phyloP scores from a whole-genome alignment of 2,888 invertebrate species.

The Dolomedes plantarius region DNA sequence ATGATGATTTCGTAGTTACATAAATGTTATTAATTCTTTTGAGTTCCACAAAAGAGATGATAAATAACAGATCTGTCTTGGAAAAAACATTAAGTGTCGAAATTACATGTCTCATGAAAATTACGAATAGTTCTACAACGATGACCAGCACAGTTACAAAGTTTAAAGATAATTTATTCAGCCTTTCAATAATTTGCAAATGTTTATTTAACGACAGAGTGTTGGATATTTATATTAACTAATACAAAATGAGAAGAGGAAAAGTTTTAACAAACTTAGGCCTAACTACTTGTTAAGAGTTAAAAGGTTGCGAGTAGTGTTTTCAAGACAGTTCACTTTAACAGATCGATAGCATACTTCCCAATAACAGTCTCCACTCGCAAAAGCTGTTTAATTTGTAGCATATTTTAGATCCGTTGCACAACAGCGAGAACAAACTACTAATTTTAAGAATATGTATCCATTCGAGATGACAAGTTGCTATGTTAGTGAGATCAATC shows the following conservation, averaged over 20 bases:
- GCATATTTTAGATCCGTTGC: too few species aligned
- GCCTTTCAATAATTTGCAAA: too few species aligned
- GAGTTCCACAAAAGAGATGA: not conserved
- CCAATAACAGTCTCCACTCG: not conserved
- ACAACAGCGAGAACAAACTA: too few species aligned
- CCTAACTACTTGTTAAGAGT: slow-evolving; percentile 69
- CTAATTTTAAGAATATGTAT: not conserved
- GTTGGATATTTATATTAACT: too few species aligned
- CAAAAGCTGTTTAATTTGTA: too few species aligned
- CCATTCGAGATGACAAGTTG: not conserved
- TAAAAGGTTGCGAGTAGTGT: slow-evolving; percentile 59
- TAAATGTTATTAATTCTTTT: not conserved
- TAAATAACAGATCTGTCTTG: not conserved
- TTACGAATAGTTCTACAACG: too few species aligned
- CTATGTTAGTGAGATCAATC: not conserved
- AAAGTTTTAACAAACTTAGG: slow-evolving; percentile 52
- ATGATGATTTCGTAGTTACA: not conserved
- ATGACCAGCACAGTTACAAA: too few species aligned
- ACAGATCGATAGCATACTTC: not conserved
- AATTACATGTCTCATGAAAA: too few species aligned
- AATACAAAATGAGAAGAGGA: too few species aligned
- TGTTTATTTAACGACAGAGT: too few species aligned
- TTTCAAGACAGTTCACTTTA: not conserved
- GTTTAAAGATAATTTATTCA: too few species aligned
- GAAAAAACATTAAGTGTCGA: not conserved